Evolutionary conservation across 1,140 invertebrate species (phyloP).

Genomic region (Heliconius eleuchia): DNA sequence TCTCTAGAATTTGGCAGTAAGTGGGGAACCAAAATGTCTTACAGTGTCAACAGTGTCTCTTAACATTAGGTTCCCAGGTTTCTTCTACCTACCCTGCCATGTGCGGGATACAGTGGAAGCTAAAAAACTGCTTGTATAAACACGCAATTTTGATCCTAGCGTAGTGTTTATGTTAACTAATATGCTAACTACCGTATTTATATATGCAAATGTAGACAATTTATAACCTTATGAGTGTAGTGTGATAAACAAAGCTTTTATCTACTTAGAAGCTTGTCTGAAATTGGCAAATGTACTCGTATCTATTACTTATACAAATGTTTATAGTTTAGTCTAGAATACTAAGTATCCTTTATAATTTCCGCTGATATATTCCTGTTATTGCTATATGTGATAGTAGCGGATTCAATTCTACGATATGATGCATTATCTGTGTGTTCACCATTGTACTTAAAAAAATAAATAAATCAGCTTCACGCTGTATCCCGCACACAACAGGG

Average conservation of each 20-base stretch:
- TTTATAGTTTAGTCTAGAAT: neutral
- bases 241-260: neutral
- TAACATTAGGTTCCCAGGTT: too few relatives aligned
- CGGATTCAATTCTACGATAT: too few relatives aligned
- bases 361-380: too few relatives aligned
- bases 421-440: neutral
- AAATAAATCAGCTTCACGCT: too few relatives aligned
- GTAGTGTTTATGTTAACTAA: neutral
- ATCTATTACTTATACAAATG: neutral
- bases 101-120: too few relatives aligned
- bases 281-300: neutral
- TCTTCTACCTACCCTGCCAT: too few relatives aligned
- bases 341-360: neutral
- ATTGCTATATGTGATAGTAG: too few relatives aligned
- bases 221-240: neutral
- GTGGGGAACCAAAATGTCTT: too few relatives aligned
- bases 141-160: neutral
- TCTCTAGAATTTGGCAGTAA: neutral
- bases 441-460: neutral
- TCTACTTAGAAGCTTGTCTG: neutral
- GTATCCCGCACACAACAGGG: too few relatives aligned
- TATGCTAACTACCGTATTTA: neutral
- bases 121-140: neutral
- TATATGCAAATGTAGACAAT: neutral
- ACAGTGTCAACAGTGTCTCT: too few relatives aligned